Base-by-base conservation (phyloP, 92 coral and sea anemone genomes). In the Paragorgia papillata region DNA sequence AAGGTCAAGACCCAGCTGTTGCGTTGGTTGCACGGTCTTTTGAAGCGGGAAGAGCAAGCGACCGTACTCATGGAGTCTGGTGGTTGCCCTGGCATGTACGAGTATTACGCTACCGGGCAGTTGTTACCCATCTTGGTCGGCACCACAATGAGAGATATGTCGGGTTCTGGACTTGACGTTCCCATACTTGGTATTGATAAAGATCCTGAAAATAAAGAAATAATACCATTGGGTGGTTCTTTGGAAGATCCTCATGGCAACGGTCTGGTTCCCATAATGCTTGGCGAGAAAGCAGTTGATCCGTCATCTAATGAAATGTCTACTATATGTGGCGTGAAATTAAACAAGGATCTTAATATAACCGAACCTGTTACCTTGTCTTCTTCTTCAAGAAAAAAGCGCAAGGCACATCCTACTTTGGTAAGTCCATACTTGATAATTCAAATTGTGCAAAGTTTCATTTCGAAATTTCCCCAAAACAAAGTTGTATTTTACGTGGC, bases 41-140 rank as follows among this genome's bases (percentile, higher is more conserved):
- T 89, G 90, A 88, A 96, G 20, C 89, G 97, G 8, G 98, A 94
- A 68, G 97, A 94, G 61, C 93, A 96, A 21, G 89, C 94, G 9
- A 67, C 88, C 12, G 84, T 90, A 2, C 82, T 94, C 28, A 83
- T 87, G 33, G 98, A 94, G 58, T 87, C 82, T 25, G 98, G 98
- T n/a, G 98, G 98, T 26, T 88, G 95, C 70, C 98, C 97, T 7
- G 98, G 97, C 4, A 94, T 89, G 91, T 94, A 94, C 91, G 98
- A 91, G 74, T 94, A 86, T 80, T 86, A 92, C 1, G 98, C 98
- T 39, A 94, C 98, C 14, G 97, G 98, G 43, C 98, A 94, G 51
- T 29, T 94, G 53, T 87, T 94, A 22, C 98, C 98, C 21, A 94
- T 94, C 18, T 85, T 94, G 35, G 90, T 94, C 4, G 98, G 98